phyloP scores from a whole-genome alignment of 2,797 vertebrate genomes.

The Chloroceryle amazona region DNA sequence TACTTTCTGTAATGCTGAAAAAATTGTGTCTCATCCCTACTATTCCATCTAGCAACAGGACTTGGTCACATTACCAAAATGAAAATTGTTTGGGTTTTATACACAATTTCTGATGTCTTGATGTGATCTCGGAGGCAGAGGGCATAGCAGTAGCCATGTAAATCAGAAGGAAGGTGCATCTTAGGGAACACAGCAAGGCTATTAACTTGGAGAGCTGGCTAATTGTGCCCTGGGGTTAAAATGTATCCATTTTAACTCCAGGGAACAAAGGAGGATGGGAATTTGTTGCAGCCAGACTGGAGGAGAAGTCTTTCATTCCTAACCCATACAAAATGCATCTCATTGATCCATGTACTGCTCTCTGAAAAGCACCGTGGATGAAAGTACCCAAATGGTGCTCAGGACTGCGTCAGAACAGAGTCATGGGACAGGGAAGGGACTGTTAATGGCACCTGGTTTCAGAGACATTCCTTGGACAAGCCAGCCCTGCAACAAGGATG shows the following conservation, averaged over 20 bases:
- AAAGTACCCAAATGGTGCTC: neutral
- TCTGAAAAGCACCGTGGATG: neutral
- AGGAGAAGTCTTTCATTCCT: neutral
- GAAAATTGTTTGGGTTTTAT: neutral
- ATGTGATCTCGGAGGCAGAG: neutral
- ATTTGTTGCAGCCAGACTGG: neutral
- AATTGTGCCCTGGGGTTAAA: too few relatives aligned
- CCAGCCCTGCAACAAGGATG: neutral
- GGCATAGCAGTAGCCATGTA: neutral
- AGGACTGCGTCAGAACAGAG: neutral
- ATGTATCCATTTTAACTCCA: neutral
- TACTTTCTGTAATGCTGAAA: neutral
- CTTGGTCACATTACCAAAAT: neutral
- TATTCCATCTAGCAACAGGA: neutral
- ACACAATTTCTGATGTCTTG: neutral
- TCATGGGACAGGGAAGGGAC: fast-evolving
- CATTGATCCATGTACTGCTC: neutral
- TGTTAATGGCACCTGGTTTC: neutral
- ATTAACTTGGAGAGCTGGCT: neutral
- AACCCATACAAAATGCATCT: neutral
- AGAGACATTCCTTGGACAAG: neutral
- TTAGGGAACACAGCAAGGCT: neutral
- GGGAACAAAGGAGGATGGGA: neutral
- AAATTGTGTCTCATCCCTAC: neutral
- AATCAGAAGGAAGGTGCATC: neutral